Evolutionary conservation across 2,113 vertebrate genomes (phyloP).

Genomic region (Petromus typicus): DNA sequence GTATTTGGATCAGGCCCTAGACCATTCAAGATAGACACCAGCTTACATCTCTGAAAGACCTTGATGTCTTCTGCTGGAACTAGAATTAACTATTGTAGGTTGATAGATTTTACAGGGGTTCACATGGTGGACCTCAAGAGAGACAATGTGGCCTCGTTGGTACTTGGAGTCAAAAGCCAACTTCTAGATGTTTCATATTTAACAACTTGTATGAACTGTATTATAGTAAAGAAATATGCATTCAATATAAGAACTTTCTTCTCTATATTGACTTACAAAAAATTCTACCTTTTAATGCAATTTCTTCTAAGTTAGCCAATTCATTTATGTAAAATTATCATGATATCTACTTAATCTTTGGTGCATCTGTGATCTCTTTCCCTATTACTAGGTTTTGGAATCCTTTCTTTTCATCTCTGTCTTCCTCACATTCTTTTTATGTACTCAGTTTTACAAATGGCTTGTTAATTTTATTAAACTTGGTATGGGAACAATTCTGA

Average conservation of each 20-base stretch:
- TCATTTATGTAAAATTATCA: not conserved
- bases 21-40: not conserved
- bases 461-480: not conserved
- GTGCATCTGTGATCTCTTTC: not conserved
- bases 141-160: fast-evolving
- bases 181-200: not conserved
- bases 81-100: not conserved
- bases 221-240: not conserved
- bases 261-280: not conserved
- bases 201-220: not conserved
- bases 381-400: not conserved
- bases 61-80: not conserved
- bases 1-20: not conserved
- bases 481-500: not conserved
- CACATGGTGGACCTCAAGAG: not conserved
- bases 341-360: not conserved
- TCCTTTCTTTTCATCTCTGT: not conserved
- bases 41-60: not conserved
- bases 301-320: not conserved
- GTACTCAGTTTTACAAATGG: not conserved
- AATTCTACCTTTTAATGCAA: not conserved
- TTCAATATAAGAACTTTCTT: not conserved
- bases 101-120: not conserved
- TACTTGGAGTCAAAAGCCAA: not conserved
- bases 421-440: not conserved